Conservation (phyloP, 1,140 invertebrate genomes). For the Bactericera cockerelli region DNA sequence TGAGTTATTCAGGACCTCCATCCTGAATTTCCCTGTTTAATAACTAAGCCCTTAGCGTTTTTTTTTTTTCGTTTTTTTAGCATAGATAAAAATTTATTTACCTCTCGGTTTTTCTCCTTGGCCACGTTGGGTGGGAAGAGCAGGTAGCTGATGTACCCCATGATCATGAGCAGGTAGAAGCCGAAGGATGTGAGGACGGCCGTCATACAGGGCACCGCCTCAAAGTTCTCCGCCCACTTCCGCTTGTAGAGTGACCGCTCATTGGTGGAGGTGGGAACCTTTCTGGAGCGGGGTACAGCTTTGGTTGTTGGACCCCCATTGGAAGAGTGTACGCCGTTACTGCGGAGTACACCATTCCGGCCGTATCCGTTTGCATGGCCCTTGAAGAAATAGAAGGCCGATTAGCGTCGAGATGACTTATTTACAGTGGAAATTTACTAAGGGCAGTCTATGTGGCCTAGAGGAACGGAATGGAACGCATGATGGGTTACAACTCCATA, state of each 20-base stretch:
- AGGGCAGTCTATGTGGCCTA: too few species aligned
- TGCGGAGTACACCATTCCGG: not conserved
- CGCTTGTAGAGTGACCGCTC: not conserved
- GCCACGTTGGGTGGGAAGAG: conserved; percentile 63
- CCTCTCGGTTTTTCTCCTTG: conserved; percentile 58
- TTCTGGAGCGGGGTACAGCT: not conserved
- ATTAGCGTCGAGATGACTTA: too few species aligned
- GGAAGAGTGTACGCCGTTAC: not conserved
- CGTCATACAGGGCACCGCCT: conserved; percentile 64
- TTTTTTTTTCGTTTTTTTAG: too few species aligned
- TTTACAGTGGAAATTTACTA: too few species aligned
- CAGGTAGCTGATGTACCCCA: conserved; percentile 69
- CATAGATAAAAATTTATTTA: too few species aligned
- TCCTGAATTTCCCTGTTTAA: too few species aligned
- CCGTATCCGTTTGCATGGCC: not conserved
- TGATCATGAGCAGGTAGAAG: conserved; percentile 73
- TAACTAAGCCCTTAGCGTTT: too few species aligned
- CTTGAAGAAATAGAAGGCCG: not conserved
- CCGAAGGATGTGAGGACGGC: conserved; percentile 72
- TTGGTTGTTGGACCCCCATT: not conserved
- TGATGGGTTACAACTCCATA: too few species aligned
- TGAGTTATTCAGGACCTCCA: too few species aligned
- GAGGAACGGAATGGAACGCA: too few species aligned
- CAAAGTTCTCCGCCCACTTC: conserved; percentile 49
- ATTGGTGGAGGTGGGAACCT: not conserved